These are phyloP conservation scores for Heterotilapia buettikoferi DNA, from an alignment of 2,113 vertebrate species.

Conservation along the genomic window DNA sequence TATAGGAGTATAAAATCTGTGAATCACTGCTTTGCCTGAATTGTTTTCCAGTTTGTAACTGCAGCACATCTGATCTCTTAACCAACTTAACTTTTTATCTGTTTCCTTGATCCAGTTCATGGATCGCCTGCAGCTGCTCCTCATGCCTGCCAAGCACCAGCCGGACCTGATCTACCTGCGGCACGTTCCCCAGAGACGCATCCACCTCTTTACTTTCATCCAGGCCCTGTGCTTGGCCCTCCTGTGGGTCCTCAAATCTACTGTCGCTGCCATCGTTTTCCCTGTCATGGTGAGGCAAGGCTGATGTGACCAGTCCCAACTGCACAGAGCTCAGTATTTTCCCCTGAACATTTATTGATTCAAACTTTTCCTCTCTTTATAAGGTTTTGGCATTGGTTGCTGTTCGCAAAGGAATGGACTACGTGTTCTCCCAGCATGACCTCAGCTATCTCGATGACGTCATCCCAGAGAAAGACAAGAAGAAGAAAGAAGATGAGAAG, in stretches of 20 bases:
- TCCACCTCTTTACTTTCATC: slow-evolving; percentile 97
- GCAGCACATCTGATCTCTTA: not conserved
- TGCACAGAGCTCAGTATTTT: not conserved
- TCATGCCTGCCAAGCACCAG: slow-evolving; percentile 98
- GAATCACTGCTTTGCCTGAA: not conserved
- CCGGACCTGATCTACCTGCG: slow-evolving; percentile 97
- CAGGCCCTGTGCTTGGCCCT: slow-evolving; percentile 89
- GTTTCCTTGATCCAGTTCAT: slow-evolving; percentile 79
- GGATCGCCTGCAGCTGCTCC: slow-evolving; percentile 91
- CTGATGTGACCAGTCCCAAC: not conserved
- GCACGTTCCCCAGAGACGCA: slow-evolving; percentile 89
- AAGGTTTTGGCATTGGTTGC: slow-evolving; percentile 93
- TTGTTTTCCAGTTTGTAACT: not conserved
- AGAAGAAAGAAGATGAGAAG: slow-evolving; percentile 98
- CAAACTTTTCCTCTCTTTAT: not conserved
- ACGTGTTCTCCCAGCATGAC: slow-evolving; percentile 94
- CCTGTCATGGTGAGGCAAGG: slow-evolving; percentile 90
- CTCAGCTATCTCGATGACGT: slow-evolving; percentile 95
- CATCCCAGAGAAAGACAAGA: slow-evolving; percentile 99
- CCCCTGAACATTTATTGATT: not conserved
- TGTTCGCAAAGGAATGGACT: slow-evolving; percentile 97
- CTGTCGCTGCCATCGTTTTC: slow-evolving; percentile 95
- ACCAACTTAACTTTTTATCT: not conserved
- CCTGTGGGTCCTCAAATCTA: slow-evolving; percentile 97
- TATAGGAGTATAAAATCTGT: not conserved